Evolutionary conservation across 1,140 invertebrate species (phyloP), one percentile per base, ranked within the genome.

Genomic region (Planococcus citri): DNA sequence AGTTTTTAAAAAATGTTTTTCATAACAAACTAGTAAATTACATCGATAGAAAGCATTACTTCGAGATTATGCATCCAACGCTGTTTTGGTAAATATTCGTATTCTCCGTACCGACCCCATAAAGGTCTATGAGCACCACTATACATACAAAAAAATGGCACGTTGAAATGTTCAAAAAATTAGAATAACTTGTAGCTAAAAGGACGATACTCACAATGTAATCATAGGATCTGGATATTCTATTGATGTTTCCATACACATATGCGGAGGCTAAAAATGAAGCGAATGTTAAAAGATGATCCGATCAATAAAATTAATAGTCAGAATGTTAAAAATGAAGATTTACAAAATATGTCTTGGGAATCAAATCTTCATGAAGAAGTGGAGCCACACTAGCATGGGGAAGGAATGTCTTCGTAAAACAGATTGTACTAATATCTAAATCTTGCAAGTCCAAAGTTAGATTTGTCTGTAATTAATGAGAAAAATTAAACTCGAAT

Each of bases 51-150:
- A 33, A 33, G 69, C 74, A 69, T 76, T 78, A 87, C 85, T 79
- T 94, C 91, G 33, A 94, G 78, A 78, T 83, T 92, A 74, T 93
- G 90, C 8, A 94, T 72, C 88, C 91, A 95, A 74, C 92, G 79
- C 76, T 95, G 91, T 68, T 79, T 82, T 8, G 92, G 92, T 41
- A 94, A 71, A 78, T 87, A 94, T 69, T 79, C 82, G 76, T 94
- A 94, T 77, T 90, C 88, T 41, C 92, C 92, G 79, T 88, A 95
- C 60, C 83, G 79, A 10, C 91, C 85, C 85, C 91, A 92, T 12
- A 91, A 77, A 25, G 90, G 89, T 73, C 91, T 83, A 78, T 92
- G 91, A 29, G 84, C 77, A 37, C 91, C 91, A 79, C 90, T 92
- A 75, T 17, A 84, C 82, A 73, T 68, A 67, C 70, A 38, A 69